Conservation (phyloP, 1,140 invertebrate genomes). For the Heliconius nattereri region DNA sequence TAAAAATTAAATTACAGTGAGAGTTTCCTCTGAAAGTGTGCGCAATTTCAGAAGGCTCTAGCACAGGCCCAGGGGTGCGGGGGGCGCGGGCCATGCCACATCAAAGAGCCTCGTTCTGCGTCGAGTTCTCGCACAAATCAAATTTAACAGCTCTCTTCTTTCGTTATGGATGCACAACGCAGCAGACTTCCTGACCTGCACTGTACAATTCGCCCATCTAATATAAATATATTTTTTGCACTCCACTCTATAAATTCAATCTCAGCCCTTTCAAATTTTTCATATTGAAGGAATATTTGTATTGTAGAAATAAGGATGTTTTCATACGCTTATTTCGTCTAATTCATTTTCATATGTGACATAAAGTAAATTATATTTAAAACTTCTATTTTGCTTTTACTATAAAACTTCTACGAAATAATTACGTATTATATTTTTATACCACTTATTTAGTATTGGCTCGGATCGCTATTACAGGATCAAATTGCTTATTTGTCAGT, state of each 20-base stretch:
- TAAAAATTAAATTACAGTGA: constrained; percentile 80
- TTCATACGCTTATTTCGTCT: constrained; percentile 10
- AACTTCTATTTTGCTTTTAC: too few species aligned
- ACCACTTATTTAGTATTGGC: neutral
- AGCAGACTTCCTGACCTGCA: constrained; percentile 40
- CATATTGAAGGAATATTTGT: neutral
- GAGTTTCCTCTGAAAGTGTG: constrained; percentile 75
- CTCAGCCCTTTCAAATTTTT: neutral
- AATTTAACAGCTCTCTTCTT: constrained; percentile 79
- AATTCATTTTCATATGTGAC: neutral
- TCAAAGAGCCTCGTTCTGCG: constrained; percentile 69
- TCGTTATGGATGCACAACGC: constrained; percentile 62
- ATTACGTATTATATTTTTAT: too few species aligned
- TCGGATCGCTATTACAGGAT: constrained; percentile 39
- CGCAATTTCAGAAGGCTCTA: constrained; percentile 63
- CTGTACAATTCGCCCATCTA: neutral
- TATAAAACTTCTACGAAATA: too few species aligned
- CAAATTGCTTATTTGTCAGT: constrained; percentile 77
- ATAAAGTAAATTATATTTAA: too few species aligned
- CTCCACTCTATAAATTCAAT: neutral
- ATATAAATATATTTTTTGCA: constrained; percentile 4
- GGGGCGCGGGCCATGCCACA: constrained; percentile 57
- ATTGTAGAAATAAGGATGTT: neutral
- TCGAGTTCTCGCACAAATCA: constrained; percentile 71
- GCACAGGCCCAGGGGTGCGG: constrained; percentile 26